Evolutionary conservation across 92 coral and sea anemone species (phyloP), one percentile per base, ranked within the genome.

Genomic region (Porites lobata): DNA sequence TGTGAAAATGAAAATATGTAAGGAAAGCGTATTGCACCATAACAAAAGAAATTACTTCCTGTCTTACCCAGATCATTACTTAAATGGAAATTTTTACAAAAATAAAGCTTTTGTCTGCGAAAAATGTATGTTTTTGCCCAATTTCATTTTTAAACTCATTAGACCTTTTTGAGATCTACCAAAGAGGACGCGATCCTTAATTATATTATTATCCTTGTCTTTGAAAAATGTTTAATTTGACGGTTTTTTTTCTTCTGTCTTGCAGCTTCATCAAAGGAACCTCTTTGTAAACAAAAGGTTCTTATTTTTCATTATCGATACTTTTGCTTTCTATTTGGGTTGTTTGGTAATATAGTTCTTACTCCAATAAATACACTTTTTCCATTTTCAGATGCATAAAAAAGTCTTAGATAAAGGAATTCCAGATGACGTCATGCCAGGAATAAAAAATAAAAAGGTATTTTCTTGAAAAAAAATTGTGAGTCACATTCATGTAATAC

Each of bases 351-450:
- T 7, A 43, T 13, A 11, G n/a, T 4, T 61, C 9, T 26, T 50
- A 9, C 63, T 50, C 62, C 32, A n/a, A 80, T 17, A 56, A 11
- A 53, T 10, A 7, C 21, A 9, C 6, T 69, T 22, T 78, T 62
- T 51, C 32, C 8, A 20, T 53, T 75, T 75, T 43, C 66, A 97
- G 99, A 97, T 97, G 99, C 99, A 97, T 79, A 97, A 94, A 83
- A 97, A 97, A 76, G 98, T 97, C 29, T 82, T 97, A 87, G 99
- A 97, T 81, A 97, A 97, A 89, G 99, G 99, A 19, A 97, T 94
- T 79, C 99, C 99, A 58, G 99, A 97, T 68, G 99, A 97, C 61
- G 95, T 91, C 6, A 86, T 95, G 87, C 98, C 94, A 67, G 99
- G 98, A 21, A 89, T 95, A 47, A 97, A 95, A 77, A 92, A 84